Conservation (phyloP, 92 coral and sea anemone species). For the Actinernus sp. region DNA sequence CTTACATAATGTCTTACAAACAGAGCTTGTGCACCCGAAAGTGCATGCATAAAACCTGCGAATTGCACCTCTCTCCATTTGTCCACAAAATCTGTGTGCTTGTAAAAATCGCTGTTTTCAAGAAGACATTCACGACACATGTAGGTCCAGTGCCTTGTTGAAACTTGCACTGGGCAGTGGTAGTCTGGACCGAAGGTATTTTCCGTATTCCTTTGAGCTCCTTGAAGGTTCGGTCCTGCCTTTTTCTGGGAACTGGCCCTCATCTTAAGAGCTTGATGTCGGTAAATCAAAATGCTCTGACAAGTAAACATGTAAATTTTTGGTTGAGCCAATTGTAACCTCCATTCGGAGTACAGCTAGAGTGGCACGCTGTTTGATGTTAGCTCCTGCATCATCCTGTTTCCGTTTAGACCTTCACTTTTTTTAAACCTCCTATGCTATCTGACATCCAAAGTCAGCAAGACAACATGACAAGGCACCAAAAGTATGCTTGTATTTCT, state of each 20-base stretch:
- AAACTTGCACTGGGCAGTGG: slow-evolving; percentile 18
- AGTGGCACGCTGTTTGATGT: slow-evolving; percentile 36
- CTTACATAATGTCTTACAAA: too few relatives aligned
- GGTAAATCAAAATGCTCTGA: slow-evolving; percentile 28
- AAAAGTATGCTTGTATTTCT: slow-evolving; percentile 36
- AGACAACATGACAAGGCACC: slow-evolving; percentile 55
- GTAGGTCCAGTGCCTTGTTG: slow-evolving; percentile 13
- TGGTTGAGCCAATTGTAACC: slow-evolving; percentile 27
- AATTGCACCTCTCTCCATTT: background rate
- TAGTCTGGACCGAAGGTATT: slow-evolving; percentile 29
- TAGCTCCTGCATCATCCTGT: slow-evolving; percentile 56
- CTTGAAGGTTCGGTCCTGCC: slow-evolving; percentile 24
- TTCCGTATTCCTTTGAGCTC: slow-evolving; percentile 34
- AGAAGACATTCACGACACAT: slow-evolving; percentile 4
- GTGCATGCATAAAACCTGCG: too few relatives aligned
- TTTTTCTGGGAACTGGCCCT: slow-evolving; percentile 28
- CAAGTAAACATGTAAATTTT: slow-evolving; percentile 13
- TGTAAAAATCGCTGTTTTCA: background rate
- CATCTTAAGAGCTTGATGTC: too few relatives aligned
- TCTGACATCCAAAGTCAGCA: slow-evolving; percentile 36
- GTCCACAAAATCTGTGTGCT: slow-evolving; percentile 12
- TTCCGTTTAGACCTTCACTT: slow-evolving; percentile 53
- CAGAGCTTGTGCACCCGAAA: too few relatives aligned
- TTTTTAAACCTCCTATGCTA: slow-evolving; percentile 26
- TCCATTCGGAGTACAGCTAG: slow-evolving; percentile 39